These are phyloP conservation scores for Koerneria pararmatus DNA, from an alignment of 2,888 invertebrate genomes.

Conservation along the genomic window DNA sequence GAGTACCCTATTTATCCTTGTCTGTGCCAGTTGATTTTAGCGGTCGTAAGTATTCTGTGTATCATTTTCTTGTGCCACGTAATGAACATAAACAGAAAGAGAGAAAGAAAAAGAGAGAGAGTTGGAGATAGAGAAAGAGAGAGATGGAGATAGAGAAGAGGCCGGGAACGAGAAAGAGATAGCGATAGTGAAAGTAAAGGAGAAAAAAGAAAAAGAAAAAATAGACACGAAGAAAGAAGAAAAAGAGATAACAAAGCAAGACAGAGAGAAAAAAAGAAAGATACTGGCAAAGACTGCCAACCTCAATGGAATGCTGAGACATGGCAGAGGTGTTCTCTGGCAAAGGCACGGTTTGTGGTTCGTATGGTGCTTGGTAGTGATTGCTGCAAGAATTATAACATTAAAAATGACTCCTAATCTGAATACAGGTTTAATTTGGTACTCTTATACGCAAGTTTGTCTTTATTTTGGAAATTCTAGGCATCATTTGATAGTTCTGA, in stretches of 20 bases:
- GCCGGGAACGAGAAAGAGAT: slow-evolving; percentile 8
- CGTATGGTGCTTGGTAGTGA: slow-evolving; percentile 42
- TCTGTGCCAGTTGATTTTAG: too few species aligned
- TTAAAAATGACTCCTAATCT: too few species aligned
- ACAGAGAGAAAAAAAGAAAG: not conserved
- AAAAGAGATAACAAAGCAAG: slow-evolving; percentile 6
- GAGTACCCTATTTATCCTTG: slow-evolving; percentile 30
- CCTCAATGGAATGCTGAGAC: slow-evolving; percentile 40
- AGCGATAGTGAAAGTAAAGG: slow-evolving; percentile 15
- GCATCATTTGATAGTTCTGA: too few species aligned
- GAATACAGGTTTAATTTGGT: slow-evolving; percentile 12
- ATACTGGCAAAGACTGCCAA: slow-evolving; percentile 14
- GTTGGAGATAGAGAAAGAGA: slow-evolving; percentile 4
- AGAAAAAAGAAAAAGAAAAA: slow-evolving; percentile 10
- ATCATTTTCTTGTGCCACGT: too few species aligned
- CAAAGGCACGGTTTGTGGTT: slow-evolving; percentile 52
- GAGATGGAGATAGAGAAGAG: slow-evolving; percentile 3
- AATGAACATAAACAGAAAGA: too few species aligned
- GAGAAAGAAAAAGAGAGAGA: slow-evolving; percentile 18
- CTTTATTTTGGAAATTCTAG: too few species aligned
- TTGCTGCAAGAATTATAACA: too few species aligned
- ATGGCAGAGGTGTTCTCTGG: slow-evolving; percentile 42
- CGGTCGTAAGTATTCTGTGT: too few species aligned
- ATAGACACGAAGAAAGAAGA: not conserved
- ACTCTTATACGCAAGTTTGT: too few species aligned